Conservation (phyloP, 1,140 invertebrate species). For the Drosophila insularis region DNA sequence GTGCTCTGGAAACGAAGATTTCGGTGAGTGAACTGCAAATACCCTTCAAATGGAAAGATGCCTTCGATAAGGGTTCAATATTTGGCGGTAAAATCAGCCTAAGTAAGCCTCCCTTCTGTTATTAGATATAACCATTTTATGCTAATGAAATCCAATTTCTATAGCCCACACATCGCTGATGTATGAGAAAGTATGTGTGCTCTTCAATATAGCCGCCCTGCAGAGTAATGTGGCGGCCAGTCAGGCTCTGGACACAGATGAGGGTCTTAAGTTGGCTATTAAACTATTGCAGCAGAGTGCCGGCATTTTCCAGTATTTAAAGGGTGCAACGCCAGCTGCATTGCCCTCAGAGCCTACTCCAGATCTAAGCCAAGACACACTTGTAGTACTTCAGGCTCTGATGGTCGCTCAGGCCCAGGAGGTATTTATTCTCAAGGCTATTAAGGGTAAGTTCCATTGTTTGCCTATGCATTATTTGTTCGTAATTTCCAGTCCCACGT, state of each 20-base stretch:
- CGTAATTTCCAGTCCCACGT: background rate
- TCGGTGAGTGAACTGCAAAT: conserved; percentile 95
- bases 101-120: conserved; percentile 86
- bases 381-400: conserved; percentile 91
- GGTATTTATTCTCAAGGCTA: conserved; percentile 97
- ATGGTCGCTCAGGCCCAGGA: conserved; percentile 99
- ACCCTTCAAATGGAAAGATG: conserved; percentile 99
- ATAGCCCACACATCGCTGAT: conserved; percentile 91
- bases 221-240: conserved; percentile 94
- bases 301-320: conserved; percentile 95
- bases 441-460: conserved; percentile 87
- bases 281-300: conserved; percentile 97
- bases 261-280: conserved; percentile 95
- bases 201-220: conserved; percentile 98
- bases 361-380: conserved; percentile 96
- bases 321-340: conserved; percentile 91
- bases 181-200: conserved; percentile 97
- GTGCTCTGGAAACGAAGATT: conserved; percentile 95
- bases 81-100: conserved; percentile 96
- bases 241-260: conserved; percentile 94
- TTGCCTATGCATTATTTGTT: background rate
- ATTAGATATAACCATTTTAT: background rate
- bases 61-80: conserved; percentile 97
- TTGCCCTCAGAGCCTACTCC: conserved; percentile 97
- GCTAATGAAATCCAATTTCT: conserved; percentile 53